phyloP scores from a whole-genome alignment of 37 sponge, comb jelly and placozoan genomes.

The Tethya wilhelma region DNA sequence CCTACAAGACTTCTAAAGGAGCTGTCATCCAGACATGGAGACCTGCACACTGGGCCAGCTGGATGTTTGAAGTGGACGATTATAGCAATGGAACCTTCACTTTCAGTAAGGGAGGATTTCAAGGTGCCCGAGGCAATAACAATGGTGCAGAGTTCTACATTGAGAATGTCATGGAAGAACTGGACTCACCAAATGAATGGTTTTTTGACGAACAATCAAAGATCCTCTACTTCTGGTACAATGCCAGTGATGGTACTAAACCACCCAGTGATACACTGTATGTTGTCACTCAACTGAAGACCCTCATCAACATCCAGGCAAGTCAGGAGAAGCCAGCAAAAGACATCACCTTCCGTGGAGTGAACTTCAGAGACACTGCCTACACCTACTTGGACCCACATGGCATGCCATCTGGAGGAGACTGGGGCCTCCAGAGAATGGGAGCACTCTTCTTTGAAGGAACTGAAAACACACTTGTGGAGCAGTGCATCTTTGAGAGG shows the following conservation, averaged over 20 bases:
- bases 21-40: conserved; percentile 74
- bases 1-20: conserved; percentile 54
- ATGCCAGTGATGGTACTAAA: conserved; percentile 24
- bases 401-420: conserved; percentile 73
- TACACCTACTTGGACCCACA: conserved; percentile 64
- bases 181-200: conserved; percentile 81
- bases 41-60: conserved; percentile 68
- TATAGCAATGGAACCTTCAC: conserved; percentile 22
- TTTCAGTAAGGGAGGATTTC: conserved; percentile 69
- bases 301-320: conserved; percentile 33
- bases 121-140: conserved; percentile 71
- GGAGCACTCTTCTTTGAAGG: conserved; percentile 74
- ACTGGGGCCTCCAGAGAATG: conserved; percentile 55
- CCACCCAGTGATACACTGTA: conserved; percentile 37
- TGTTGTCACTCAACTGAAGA: conserved; percentile 36
- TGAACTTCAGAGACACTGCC: conserved; percentile 61
- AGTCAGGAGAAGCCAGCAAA: conserved; percentile 26
- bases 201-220: conserved; percentile 41
- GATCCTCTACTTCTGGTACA: conserved; percentile 57
- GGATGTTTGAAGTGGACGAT: conserved; percentile 67
- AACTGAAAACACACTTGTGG: conserved; percentile 14
- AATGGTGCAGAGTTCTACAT: conserved; percentile 55
- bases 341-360: conserved; percentile 26
- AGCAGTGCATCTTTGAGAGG: conserved; percentile 43
- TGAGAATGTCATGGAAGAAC: conserved; percentile 62